phyloP scores from a whole-genome alignment of 2,113 vertebrate species.

The Steatornis caripensis region DNA sequence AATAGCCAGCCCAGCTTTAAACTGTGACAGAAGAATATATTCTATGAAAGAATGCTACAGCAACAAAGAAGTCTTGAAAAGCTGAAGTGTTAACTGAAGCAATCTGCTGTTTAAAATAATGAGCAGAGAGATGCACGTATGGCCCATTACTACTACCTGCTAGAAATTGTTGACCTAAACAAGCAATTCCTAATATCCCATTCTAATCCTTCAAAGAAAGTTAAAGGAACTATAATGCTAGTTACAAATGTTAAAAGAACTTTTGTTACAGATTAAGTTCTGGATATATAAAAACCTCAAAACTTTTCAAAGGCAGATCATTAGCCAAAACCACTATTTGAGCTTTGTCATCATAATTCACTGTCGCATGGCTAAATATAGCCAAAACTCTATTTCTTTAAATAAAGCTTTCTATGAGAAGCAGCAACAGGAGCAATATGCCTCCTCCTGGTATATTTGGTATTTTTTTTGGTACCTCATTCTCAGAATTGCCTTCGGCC shows the following conservation, averaged over 20 bases:
- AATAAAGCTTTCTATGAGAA: not conserved
- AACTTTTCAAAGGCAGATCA: not conserved
- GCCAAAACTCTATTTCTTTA: not conserved
- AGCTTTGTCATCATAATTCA: not conserved
- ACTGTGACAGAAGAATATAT: not conserved
- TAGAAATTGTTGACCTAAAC: not conserved
- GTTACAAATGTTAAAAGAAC: not conserved
- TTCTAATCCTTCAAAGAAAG: not conserved
- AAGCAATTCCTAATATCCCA: not conserved
- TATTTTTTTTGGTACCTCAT: not conserved
- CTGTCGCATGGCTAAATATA: not conserved
- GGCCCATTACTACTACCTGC: not conserved
- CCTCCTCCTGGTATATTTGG: not conserved
- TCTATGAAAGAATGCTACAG: not conserved
- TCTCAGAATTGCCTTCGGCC: not conserved
- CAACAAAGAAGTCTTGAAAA: not conserved
- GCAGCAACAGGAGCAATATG: not conserved
- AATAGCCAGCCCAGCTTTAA: too few species aligned
- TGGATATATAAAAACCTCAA: not conserved
- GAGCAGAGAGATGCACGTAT: not conserved
- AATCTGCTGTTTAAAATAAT: not conserved
- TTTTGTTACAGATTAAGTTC: not conserved
- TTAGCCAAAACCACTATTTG: not conserved
- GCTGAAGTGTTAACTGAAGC: not conserved
- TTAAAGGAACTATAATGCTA: not conserved